A percentile compares a stretch with the other conserved stretches of the same genome.
These are phyloP conservation scores for Zoanthus sociatus DNA, from an alignment of 92 coral and sea anemone genomes.

Conservation along the genomic window DNA sequence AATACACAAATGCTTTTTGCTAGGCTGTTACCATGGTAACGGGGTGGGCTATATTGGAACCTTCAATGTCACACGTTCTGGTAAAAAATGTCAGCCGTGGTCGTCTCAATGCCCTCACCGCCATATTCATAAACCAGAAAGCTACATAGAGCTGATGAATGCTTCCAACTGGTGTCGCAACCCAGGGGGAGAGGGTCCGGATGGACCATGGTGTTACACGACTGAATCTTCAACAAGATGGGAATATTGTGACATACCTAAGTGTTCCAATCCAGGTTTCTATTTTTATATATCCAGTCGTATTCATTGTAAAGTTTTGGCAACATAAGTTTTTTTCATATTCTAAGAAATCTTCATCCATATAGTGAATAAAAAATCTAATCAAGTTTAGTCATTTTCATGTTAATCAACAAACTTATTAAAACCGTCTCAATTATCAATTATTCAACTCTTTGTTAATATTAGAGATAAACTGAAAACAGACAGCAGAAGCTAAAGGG, in stretches of 20 bases:
- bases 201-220: conserved; percentile 84
- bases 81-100: conserved; percentile 78
- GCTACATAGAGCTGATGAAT: conserved; percentile 61
- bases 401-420: no score
- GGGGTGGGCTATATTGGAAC: conserved; percentile 75
- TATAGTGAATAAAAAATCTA: no score
- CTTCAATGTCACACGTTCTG: conserved; percentile 66
- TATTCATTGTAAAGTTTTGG: no score
- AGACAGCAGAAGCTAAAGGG: no score
- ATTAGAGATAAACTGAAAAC: no score
- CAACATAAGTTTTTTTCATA: no score
- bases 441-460: no score
- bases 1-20: background rate
- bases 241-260: conserved; percentile 75
- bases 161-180: conserved; percentile 78
- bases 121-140: conserved; percentile 52
- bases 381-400: no score
- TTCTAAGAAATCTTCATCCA: no score
- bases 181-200: conserved; percentile 72
- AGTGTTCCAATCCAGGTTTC: conserved; percentile 34
- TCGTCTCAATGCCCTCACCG: conserved; percentile 87
- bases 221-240: conserved; percentile 57
- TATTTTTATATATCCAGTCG: no score
- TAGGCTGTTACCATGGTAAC: conserved; percentile 72
- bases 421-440: no score